Conservation (phyloP, 2,113 vertebrate genomes). For the Burhinus oedicnemus region DNA sequence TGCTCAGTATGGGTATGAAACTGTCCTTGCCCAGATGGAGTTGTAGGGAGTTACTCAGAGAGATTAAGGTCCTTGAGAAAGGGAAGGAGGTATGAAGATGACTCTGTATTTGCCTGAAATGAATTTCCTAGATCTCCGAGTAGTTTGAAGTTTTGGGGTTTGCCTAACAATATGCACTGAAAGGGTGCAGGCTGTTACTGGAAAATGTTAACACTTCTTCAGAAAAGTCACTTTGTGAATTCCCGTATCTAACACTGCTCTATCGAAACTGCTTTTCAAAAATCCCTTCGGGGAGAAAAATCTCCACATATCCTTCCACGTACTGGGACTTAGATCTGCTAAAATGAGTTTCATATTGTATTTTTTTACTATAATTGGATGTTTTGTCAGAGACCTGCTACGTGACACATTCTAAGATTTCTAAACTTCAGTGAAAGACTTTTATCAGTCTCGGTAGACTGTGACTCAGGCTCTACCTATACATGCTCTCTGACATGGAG, state of each 20-base stretch:
- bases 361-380: background rate
- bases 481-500: background rate
- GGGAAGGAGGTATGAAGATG: background rate
- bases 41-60: background rate
- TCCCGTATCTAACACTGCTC: background rate
- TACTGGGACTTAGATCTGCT: background rate
- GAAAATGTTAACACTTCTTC: background rate
- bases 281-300: background rate
- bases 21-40: background rate
- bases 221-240: background rate
- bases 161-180: background rate
- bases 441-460: rapidly evolving
- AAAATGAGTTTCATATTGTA: background rate
- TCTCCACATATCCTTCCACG: background rate
- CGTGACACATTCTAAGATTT: background rate
- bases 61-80: background rate
- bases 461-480: background rate
- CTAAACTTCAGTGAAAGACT: background rate
- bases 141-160: background rate
- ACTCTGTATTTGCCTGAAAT: background rate
- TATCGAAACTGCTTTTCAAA: background rate
- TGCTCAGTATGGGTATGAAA: background rate
- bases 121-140: background rate
- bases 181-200: background rate
- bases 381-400: background rate